phyloP scores from a whole-genome alignment of 2,797 vertebrate species.

The Aselliscus stoliczkanus region DNA sequence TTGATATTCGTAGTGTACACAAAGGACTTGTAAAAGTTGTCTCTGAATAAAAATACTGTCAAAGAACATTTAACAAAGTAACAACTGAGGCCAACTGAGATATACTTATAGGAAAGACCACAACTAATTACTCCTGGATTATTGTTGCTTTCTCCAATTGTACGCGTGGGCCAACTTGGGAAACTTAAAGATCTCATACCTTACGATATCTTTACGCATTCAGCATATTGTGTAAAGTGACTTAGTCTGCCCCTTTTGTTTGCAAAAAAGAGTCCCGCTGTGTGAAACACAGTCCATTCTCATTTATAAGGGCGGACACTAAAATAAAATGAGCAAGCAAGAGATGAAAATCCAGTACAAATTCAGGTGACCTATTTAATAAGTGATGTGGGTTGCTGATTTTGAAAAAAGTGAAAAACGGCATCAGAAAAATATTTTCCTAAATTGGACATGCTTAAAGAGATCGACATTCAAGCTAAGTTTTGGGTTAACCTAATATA shows the following conservation, averaged over 20 bases:
- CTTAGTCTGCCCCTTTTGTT: constrained; percentile 72
- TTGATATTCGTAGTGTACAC: background rate
- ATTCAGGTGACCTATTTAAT: constrained; percentile 70
- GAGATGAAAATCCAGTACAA: constrained; percentile 56
- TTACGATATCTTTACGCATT: constrained; percentile 40
- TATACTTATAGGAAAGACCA: constrained; percentile 71
- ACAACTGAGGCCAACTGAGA: constrained; percentile 30
- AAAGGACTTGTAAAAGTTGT: constrained; percentile 58
- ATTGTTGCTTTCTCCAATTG: constrained; percentile 11
- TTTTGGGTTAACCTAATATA: background rate
- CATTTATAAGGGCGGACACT: constrained; percentile 65
- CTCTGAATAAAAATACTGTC: constrained; percentile 53
- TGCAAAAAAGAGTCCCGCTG: constrained; percentile 68
- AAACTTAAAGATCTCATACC: constrained; percentile 59
- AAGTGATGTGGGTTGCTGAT: constrained; percentile 28
- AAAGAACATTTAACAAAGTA: constrained; percentile 1
- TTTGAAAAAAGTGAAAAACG: constrained; percentile 43
- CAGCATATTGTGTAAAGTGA: constrained; percentile 67
- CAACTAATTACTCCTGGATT: constrained; percentile 52
- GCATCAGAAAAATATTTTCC: constrained; percentile 36
- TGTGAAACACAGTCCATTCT: constrained; percentile 68
- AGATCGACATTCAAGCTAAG: constrained; percentile 4
- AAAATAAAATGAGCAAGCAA: constrained; percentile 63
- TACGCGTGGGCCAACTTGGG: constrained; percentile 63
- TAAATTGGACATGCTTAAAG: constrained; percentile 35